Conservation (phyloP, 2,888 invertebrate genomes). For the Timema podura region DNA sequence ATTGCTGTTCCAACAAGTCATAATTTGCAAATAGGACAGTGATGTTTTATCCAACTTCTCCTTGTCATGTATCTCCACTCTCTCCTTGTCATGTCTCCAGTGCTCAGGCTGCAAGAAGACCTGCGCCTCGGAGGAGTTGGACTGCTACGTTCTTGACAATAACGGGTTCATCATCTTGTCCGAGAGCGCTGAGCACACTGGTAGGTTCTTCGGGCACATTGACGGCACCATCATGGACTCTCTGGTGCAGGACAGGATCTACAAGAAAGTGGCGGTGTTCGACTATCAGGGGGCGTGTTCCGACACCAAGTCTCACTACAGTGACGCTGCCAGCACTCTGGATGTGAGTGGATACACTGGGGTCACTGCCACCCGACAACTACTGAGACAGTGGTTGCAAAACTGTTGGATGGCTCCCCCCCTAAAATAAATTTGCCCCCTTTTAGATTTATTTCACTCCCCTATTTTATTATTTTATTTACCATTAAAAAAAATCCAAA, state of each 20-base stretch:
- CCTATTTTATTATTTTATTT: too few relatives aligned
- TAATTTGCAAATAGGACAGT: too few relatives aligned
- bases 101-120: slow-evolving; percentile 67
- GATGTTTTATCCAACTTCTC: too few relatives aligned
- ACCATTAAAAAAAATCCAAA: too few relatives aligned
- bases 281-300: slow-evolving; percentile 85
- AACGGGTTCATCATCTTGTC: slow-evolving; percentile 92
- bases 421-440: too few relatives aligned
- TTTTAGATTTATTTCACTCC: too few relatives aligned
- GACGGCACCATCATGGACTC: slow-evolving; percentile 94
- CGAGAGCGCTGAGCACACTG: slow-evolving; percentile 80
- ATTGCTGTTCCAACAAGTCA: too few relatives aligned
- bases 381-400: too few relatives aligned
- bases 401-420: too few relatives aligned
- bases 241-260: slow-evolving; percentile 83
- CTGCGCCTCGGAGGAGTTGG: slow-evolving; percentile 80
- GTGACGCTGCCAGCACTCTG: slow-evolving; percentile 52
- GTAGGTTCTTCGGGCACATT: slow-evolving; percentile 90
- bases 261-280: slow-evolving; percentile 79
- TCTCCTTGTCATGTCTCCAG: not conserved
- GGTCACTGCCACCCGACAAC: too few relatives aligned
- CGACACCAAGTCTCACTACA: slow-evolving; percentile 50
- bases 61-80: too few relatives aligned
- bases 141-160: slow-evolving; percentile 91
- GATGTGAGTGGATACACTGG: slow-evolving; percentile 41